Evolutionary conservation across 2,113 vertebrate species (phyloP).

Genomic region (Turdus rufiventris): DNA sequence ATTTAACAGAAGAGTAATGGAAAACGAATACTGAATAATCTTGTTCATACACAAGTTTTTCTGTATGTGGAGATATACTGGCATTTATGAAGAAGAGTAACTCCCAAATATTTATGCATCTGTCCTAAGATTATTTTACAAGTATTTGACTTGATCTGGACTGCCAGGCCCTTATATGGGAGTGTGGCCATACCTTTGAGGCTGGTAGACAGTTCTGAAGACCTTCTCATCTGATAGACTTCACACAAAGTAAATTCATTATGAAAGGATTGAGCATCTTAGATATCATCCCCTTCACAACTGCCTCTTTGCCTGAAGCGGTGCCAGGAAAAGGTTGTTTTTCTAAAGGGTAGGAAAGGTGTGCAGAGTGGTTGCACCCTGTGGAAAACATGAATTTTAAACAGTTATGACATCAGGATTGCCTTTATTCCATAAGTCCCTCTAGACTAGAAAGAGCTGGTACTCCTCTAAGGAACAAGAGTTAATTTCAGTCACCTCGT

Average conservation of each 20-base stretch:
- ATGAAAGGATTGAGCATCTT: not conserved
- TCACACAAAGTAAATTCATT: not conserved
- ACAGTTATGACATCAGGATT: not conserved
- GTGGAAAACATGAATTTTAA: not conserved
- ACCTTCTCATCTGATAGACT: not conserved
- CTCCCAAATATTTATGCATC: not conserved
- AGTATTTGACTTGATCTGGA: not conserved
- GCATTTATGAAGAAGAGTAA: not conserved
- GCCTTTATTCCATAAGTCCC: not conserved
- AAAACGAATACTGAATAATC: not conserved
- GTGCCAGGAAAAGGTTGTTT: not conserved
- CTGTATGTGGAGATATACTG: not conserved
- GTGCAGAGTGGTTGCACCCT: not conserved
- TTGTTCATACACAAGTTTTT: not conserved
- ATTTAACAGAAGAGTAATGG: not conserved
- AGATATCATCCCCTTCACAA: not conserved
- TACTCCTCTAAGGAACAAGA: not conserved
- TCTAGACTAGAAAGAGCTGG: not conserved
- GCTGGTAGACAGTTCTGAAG: not conserved
- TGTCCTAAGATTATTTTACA: not conserved
- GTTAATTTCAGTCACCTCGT: constrained; percentile 9
- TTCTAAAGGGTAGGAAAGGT: not conserved
- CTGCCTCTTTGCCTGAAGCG: not conserved
- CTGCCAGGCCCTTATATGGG: not conserved
- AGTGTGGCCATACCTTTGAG: not conserved